phyloP scores from a whole-genome alignment of 2,797 vertebrate species.

The Poeciliopsis infans region DNA sequence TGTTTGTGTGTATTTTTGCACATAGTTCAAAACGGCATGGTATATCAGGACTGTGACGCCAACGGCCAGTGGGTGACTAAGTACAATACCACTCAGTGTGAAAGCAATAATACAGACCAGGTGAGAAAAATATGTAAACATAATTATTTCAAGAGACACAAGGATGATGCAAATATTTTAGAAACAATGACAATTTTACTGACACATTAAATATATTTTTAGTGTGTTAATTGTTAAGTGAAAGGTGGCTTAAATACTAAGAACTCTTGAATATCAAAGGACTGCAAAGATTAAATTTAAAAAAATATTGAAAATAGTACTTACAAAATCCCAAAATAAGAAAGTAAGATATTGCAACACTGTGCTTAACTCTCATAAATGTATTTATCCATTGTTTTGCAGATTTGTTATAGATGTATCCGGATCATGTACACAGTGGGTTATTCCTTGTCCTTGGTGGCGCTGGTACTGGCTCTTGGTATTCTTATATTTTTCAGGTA shows the following conservation, averaged over 20 bases:
- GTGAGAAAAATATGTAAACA: conserved; percentile 44
- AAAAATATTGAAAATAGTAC: not conserved
- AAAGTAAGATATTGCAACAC: not conserved
- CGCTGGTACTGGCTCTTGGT: conserved; percentile 85
- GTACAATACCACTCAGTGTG: conserved; percentile 83
- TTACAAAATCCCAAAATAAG: not conserved
- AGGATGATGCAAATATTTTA: not conserved
- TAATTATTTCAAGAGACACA: conserved; percentile 7
- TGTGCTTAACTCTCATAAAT: not conserved
- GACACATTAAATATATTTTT: not conserved
- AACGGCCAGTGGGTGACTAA: conserved; percentile 86
- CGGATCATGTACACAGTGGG: conserved; percentile 89
- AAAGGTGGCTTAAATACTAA: not conserved
- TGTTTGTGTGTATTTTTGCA: conserved; percentile 22
- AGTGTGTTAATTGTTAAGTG: not conserved
- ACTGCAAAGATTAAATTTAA: not conserved
- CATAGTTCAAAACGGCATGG: conserved; percentile 86
- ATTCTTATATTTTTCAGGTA: conserved; percentile 90
- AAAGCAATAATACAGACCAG: conserved; percentile 70
- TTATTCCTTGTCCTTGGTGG: conserved; percentile 88
- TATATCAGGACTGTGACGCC: conserved; percentile 89
- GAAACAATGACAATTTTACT: not conserved
- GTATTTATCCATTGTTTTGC: conserved; percentile 38
- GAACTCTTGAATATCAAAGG: not conserved
- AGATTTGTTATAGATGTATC: conserved; percentile 82